Base-by-base conservation (phyloP, 2,888 invertebrate species). In the Melolontha melolontha region DNA sequence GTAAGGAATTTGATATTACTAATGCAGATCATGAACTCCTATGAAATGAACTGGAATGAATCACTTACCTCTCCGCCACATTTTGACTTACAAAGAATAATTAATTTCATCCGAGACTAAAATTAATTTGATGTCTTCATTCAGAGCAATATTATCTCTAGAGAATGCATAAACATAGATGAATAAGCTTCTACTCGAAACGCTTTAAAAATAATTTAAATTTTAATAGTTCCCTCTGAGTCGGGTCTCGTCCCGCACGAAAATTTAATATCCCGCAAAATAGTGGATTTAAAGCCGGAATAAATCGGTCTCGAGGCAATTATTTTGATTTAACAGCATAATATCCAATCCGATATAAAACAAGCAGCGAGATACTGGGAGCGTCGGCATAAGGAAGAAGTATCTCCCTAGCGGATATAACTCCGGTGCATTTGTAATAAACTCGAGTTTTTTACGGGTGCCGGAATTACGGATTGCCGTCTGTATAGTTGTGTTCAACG, bases 321-420 rank as follows among this genome's bases (percentile, higher is more conserved):
- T 54, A 54, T 54, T 54, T 54, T 54, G 40, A 54, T 54, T 54
- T 54, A 54, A 54, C 40, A 54, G 54, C 40, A 54, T 40, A 54
- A 54, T 54, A 54, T 54, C 54, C 54, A 40, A 54, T 54, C 40
- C 54, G 54, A 54, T 54, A 54, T 54, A 54, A 54, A 41, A 54
- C 54, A 54, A 54, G 17, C 54, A 17, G 40, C 11, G 40, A 54
- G 10, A 7, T 5, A 40, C 14, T 7, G 17, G 12, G 1, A 34
- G 34, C 12, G 34, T 11, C 27, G 17, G 34, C 27, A 10, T 1
- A 34, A 16, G 54, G 11, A 54, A 39, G 11, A 7, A 11, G 11
- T 40, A 41, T 22, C 16, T 40, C 54, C 40, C 54, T n/a, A 40
- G 54, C 16, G 54, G 17, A n/a, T 16, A 54, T 54, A 54, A 54